Base-by-base conservation (phyloP, 1,140 invertebrate genomes). In the Saccostrea glomerata region DNA sequence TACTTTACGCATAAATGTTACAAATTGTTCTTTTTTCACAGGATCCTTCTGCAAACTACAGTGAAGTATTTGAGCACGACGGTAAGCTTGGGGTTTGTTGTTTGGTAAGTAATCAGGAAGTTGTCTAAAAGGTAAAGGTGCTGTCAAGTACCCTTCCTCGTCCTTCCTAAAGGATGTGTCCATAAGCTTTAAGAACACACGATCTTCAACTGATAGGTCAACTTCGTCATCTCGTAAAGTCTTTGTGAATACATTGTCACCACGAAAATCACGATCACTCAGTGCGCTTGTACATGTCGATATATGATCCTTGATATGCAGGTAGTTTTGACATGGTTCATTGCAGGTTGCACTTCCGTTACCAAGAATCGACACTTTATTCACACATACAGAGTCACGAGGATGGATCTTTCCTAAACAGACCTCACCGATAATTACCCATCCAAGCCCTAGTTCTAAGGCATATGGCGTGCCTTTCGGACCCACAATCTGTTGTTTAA, bases 321-420 rank as follows among this genome's bases (percentile, higher is more conserved):
- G 83, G 11, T 73, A 86, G 58, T 88, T 90, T 17, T 25, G 13
- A 55, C 89, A 92, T 15, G 86, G 91, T 85, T 85, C 17, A 58
- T 89, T 87, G 15, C 89, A 30, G 2, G 86, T 40, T 20, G 77
- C 17, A 30, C 90, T 84, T 7, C 87, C 88, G 66, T 89, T 30
- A 54, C 23, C 17, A 7, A 91, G 40, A 13, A 92, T n/a, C 23
- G 85, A 36, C 6, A 86, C 90, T 82, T 89, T 89, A 30, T 88
- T 82, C 0, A 86, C 86, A 66, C 87, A 60, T 0, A 90, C 36
- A 40, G 3, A 20, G 15, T 82, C 20, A 6, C 63, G 60, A 47
- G 11, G 36, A 86, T 90, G 91, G 11, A 85, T 36, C 4, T 89
- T 85, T 5, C 88, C 88, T 47, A 89, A 54, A 84, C 91, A 92